Percentiles rank a stretch among this genome's conserved stretches.
Evolutionary conservation across 2,888 invertebrate genomes (phyloP).

Genomic region (Parnassius apollo): DNA sequence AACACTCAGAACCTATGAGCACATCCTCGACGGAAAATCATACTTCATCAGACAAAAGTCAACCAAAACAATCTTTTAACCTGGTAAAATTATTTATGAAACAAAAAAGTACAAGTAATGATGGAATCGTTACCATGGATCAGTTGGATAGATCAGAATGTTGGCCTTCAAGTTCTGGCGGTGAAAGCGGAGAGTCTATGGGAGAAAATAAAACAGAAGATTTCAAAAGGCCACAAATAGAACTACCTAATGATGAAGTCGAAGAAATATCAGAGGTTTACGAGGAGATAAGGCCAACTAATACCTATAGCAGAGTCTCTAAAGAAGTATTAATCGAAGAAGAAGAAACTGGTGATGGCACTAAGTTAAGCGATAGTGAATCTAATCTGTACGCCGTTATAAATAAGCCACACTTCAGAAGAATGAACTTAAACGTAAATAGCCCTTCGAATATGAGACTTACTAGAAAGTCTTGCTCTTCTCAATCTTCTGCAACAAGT

Average conservation of each 20-base stretch:
- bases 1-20: conserved; percentile 77
- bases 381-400: conserved; percentile 72
- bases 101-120: conserved; percentile 91
- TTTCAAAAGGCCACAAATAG: conserved; percentile 71
- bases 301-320: conserved; percentile 65
- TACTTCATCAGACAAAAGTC: conserved; percentile 73
- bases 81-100: conserved; percentile 94
- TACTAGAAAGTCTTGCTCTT: conserved; percentile 68
- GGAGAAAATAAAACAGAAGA: conserved; percentile 66
- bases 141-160: conserved; percentile 87
- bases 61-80: conserved; percentile 87
- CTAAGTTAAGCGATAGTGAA: conserved; percentile 68
- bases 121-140: conserved; percentile 87
- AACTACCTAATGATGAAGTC: conserved; percentile 77
- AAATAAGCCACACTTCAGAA: conserved; percentile 68
- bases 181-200: conserved; percentile 82
- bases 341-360: conserved; percentile 68
- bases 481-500: conserved; percentile 76
- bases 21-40: conserved; percentile 77
- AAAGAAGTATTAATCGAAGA: conserved; percentile 74
- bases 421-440: conserved; percentile 78
- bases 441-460: conserved; percentile 67
- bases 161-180: conserved; percentile 86
- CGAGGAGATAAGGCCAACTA: conserved; percentile 61
- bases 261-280: conserved; percentile 65